Evolutionary conservation across 92 coral and sea anemone species (phyloP).

Genomic region (Hydrozoanthus gracilis): DNA sequence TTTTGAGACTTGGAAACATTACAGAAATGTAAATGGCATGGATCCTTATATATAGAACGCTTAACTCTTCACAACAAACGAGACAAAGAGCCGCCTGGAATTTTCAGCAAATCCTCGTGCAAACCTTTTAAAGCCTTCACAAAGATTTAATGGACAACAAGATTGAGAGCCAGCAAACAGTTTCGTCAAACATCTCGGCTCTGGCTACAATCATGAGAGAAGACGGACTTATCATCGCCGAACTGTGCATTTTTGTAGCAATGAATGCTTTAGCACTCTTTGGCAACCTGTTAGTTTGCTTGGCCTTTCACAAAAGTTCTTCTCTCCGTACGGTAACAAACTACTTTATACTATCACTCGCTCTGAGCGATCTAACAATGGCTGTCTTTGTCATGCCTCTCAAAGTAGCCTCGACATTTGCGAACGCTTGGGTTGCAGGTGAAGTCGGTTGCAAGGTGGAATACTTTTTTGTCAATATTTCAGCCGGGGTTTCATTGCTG

Average conservation of each 20-base stretch:
- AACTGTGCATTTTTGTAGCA: slow-evolving; percentile 8
- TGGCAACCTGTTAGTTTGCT: slow-evolving; percentile 9
- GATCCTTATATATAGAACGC: neutral
- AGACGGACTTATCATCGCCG: neutral
- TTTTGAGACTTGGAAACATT: neutral
- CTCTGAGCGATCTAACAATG: slow-evolving; percentile 27
- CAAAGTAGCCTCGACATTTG: slow-evolving; percentile 1
- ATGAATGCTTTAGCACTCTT: neutral
- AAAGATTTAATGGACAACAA: neutral
- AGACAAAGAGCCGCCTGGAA: neutral
- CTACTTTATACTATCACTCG: slow-evolving; percentile 21
- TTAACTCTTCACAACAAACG: neutral
- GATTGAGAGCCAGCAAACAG: neutral
- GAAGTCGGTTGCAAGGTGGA: slow-evolving; percentile 1
- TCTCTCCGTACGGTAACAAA: slow-evolving; percentile 18
- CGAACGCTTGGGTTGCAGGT: slow-evolving; percentile 15
- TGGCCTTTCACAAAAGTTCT: slow-evolving; percentile 26
- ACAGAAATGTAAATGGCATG: neutral
- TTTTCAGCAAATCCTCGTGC: neutral
- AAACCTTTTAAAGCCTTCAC: neutral
- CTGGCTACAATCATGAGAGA: neutral
- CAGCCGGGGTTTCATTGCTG: slow-evolving; percentile 22
- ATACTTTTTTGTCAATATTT: slow-evolving; percentile 6
- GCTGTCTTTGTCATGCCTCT: slow-evolving; percentile 30
- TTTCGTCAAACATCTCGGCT: neutral